Base-by-base conservation (phyloP, 2,888 invertebrate species). In the Parnassius orleans region DNA sequence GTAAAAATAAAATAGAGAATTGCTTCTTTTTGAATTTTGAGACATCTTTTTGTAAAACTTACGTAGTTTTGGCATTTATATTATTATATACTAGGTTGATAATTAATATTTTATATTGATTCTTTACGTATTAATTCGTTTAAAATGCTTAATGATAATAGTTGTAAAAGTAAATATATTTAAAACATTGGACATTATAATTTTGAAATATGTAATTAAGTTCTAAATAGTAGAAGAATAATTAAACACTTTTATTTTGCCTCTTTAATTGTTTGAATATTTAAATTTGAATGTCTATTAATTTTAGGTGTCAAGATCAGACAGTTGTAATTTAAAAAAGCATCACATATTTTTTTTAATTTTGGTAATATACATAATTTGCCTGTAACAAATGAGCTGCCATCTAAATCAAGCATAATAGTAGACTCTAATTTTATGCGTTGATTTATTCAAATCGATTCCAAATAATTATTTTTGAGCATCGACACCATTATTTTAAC, bases 361-460 rank as follows among this genome's bases (percentile, higher is more conserved):
- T 67, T 69, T 67, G 75, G 69, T 63, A 63, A 73, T 79, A 77
- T 52, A 64, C 79, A 75, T 77, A 83, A 86, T 83, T 86, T 79
- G 79, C 75, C 70, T 67, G 65, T 80, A 81, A 87, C 79, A 83
- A 79, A 89, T 82, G 84, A 79, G 79, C 86, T 79, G 85, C 75
- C 87, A 83, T 74, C 82, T 90, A 90, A 90, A 90, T 90, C 88
- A 88, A 76, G 73, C 73, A 72, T 86, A 83, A 86, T 86, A 81
- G 80, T 80, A 79, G 79, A 76, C 80, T 88, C 84, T 85, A 87
- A 89, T 87, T 82, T 74, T 86, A 85, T 83, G 85, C 85, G 84
- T 83, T 90, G 88, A 90, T 90, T 90, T 90, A 90, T 89, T 83
- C 80, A 77, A 84, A 87, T 82, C 79, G 84, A 80, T 86, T 78